phyloP scores from a whole-genome alignment of 2,888 invertebrate genomes.

The Hirtodrosophila confusa region DNA sequence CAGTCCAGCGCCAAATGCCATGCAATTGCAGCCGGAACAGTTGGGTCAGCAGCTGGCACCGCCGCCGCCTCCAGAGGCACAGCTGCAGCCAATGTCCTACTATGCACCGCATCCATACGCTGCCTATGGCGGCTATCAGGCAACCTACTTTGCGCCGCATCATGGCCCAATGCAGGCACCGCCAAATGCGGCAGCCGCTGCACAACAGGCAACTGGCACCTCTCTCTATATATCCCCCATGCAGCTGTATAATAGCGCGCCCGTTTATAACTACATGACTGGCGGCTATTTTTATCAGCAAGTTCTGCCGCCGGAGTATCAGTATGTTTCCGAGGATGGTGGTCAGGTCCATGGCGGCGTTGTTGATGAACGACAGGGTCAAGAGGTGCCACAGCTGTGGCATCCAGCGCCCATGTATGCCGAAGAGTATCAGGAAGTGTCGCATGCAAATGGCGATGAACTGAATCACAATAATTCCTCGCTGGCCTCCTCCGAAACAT shows the following conservation, averaged over 20 bases:
- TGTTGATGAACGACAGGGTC: conserved; percentile 72
- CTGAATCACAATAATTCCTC: conserved; percentile 82
- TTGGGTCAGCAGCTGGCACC: conserved; percentile 54
- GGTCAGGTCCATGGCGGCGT: conserved; percentile 61
- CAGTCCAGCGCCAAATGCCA: conserved; percentile 48
- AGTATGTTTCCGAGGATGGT: conserved; percentile 75
- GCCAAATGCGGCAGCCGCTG: conserved; percentile 64
- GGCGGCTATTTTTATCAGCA: conserved; percentile 74
- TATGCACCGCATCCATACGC: conserved; percentile 69
- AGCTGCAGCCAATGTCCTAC: conserved; percentile 60
- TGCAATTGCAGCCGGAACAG: conserved; percentile 66
- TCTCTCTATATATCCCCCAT: conserved; percentile 80
- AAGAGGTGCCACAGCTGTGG: conserved; percentile 78
- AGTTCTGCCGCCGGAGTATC: conserved; percentile 81
- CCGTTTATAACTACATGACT: conserved; percentile 75
- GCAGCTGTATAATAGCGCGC: conserved; percentile 75
- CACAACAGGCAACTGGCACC: conserved; percentile 82
- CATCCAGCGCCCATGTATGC: conserved; percentile 79
- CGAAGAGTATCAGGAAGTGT: conserved; percentile 79
- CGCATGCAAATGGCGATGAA: conserved; percentile 73
- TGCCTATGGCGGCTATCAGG: conserved; percentile 73
- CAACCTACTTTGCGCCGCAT: conserved; percentile 78
- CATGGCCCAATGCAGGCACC: conserved; percentile 75
- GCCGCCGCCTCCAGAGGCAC: conserved; percentile 51
- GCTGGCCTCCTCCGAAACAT: conserved; percentile 81